phyloP scores from a whole-genome alignment of 2,797 vertebrate genomes.

The Schizopygopsis malacanthus region DNA sequence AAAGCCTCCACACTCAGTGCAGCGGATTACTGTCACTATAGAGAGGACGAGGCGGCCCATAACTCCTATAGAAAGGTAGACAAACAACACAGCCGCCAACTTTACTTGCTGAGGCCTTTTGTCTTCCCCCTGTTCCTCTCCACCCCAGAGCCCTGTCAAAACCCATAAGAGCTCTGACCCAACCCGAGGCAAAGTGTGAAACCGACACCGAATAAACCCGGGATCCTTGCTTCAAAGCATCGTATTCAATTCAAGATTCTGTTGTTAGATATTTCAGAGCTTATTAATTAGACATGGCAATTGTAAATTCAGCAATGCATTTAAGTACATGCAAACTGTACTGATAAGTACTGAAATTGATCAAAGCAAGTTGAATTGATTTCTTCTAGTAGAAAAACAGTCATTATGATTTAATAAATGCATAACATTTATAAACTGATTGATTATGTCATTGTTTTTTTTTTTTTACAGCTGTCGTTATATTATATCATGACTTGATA shows the following conservation, averaged over 20 bases:
- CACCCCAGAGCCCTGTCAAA: constrained; percentile 60
- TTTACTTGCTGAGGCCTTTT: constrained; percentile 68
- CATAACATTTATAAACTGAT: neutral
- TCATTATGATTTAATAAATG: neutral
- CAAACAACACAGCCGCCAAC: constrained; percentile 69
- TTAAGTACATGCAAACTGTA: neutral
- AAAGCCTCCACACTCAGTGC: constrained; percentile 73
- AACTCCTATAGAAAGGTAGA: constrained; percentile 77
- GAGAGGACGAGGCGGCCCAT: constrained; percentile 66
- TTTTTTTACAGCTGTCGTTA: neutral
- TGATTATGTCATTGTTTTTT: neutral
- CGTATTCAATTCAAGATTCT: constrained; percentile 38
- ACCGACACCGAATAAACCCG: constrained; percentile 33
- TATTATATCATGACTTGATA: neutral
- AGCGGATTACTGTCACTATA: constrained; percentile 75
- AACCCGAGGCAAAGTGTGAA: constrained; percentile 61
- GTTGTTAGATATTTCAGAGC: constrained; percentile 25
- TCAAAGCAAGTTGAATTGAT: neutral
- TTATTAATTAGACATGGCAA: neutral
- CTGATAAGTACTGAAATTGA: neutral
- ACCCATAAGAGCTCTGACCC: constrained; percentile 51
- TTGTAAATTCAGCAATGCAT: neutral
- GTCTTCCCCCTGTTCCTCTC: constrained; percentile 65
- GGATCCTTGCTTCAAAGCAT: constrained; percentile 43
- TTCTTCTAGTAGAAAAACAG: neutral